phyloP scores from a whole-genome alignment of 2,888 invertebrate genomes.

The Dusona sp. region DNA sequence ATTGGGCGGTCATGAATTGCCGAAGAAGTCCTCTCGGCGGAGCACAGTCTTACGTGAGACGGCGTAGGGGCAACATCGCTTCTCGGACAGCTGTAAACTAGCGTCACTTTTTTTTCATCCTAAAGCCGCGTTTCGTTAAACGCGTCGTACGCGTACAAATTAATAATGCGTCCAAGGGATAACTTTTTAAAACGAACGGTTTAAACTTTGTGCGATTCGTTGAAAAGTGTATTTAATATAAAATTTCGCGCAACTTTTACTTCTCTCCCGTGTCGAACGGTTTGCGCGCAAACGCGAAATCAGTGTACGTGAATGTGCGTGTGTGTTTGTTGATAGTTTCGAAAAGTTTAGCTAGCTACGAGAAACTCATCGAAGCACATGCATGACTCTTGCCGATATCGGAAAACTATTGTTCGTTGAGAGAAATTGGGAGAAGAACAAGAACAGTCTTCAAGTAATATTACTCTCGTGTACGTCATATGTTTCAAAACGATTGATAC shows the following conservation, averaged over 20 bases:
- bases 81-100: neutral
- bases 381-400: conserved; percentile 39
- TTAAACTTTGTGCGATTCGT: neutral
- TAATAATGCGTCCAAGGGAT: neutral
- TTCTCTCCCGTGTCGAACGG: neutral
- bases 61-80: conserved; percentile 55
- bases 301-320: neutral
- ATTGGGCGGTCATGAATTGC: conserved; percentile 45
- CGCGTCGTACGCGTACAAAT: neutral
- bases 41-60: conserved; percentile 67
- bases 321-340: conserved; percentile 21
- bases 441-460: conserved; percentile 32
- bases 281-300: conserved; percentile 37
- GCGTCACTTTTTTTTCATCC: conserved; percentile 30
- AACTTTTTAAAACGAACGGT: neutral
- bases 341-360: conserved; percentile 33
- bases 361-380: conserved; percentile 31
- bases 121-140: neutral
- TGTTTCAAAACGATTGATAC: conserved; percentile 15
- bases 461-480: conserved; percentile 8
- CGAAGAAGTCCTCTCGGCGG: conserved; percentile 66
- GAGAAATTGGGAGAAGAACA: conserved; percentile 21
- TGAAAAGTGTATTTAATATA: neutral
- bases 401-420: conserved; percentile 40
- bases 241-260: conserved; percentile 5